A percentile compares a stretch with the other conserved stretches of the same genome.
Evolutionary conservation across 2,888 invertebrate species (phyloP).

Genomic region (Sthenelais limicola): DNA sequence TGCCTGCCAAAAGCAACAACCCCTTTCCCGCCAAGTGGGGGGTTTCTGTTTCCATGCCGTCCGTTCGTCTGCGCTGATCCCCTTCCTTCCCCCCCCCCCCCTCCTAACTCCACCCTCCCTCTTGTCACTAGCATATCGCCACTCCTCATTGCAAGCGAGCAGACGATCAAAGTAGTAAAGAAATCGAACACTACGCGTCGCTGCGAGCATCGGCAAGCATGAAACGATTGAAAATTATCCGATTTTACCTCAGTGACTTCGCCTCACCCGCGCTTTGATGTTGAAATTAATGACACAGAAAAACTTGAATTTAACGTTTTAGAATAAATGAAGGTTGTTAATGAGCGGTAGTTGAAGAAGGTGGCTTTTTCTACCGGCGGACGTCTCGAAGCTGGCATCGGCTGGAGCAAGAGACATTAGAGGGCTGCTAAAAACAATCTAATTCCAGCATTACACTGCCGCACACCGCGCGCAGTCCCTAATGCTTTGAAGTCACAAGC

Average conservation of each 20-base stretch:
- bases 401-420: constrained; percentile 28
- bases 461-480: constrained; percentile 4
- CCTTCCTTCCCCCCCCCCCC: too few relatives aligned
- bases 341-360: constrained; percentile 28
- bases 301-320: constrained; percentile 37
- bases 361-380: constrained; percentile 3
- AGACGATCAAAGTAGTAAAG: too few relatives aligned
- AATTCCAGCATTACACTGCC: constrained; percentile 26
- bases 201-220: too few relatives aligned
- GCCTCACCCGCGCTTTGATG: constrained; percentile 32
- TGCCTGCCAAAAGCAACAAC: too few relatives aligned
- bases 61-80: too few relatives aligned
- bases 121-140: too few relatives aligned
- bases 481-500: constrained; percentile 21
- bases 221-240: constrained; percentile 14
- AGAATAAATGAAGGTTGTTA: constrained; percentile 38
- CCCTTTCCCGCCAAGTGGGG: too few relatives aligned
- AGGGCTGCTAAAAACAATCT: constrained; percentile 22
- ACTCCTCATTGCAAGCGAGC: too few relatives aligned
- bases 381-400: constrained; percentile 24
- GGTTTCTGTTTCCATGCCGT: too few relatives aligned
- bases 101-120: constrained; percentile 11
- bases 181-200: too few relatives aligned
- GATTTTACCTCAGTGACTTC: constrained; percentile 18
- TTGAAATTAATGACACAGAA: constrained; percentile 37